A percentile compares a stretch with the other conserved stretches of the same genome.
Evolutionary conservation across 2,888 invertebrate genomes (phyloP).

Genomic region (Scaptomyza polygonia): DNA sequence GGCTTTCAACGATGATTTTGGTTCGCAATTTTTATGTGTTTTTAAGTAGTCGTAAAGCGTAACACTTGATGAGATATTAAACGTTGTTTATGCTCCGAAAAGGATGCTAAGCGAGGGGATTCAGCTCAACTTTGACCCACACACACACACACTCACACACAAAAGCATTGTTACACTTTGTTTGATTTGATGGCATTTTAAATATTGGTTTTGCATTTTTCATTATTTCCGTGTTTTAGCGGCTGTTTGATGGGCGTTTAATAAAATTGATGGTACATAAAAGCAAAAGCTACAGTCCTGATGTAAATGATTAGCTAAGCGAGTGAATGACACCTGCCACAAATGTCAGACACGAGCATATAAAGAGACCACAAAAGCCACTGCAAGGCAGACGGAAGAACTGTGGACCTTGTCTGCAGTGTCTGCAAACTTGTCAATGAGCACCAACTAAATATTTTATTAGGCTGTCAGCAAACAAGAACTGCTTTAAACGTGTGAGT

Average conservation of each 20-base stretch:
- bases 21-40: slow-evolving; percentile 78
- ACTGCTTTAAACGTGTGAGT: slow-evolving; percentile 6
- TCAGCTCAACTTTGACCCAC: slow-evolving; percentile 9
- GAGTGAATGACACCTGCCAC: slow-evolving; percentile 64
- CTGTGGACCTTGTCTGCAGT: slow-evolving; percentile 58
- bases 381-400: slow-evolving; percentile 7
- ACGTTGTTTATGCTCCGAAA: slow-evolving; percentile 70
- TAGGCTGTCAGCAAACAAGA: slow-evolving; percentile 70
- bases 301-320: slow-evolving; percentile 57
- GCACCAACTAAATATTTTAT: slow-evolving; percentile 82
- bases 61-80: slow-evolving; percentile 83
- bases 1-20: slow-evolving; percentile 77
- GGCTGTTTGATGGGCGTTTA: slow-evolving; percentile 57
- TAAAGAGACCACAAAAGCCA: slow-evolving; percentile 64
- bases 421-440: slow-evolving; percentile 81
- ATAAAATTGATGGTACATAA: slow-evolving; percentile 63
- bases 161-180: slow-evolving; percentile 66
- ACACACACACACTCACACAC: slow-evolving; percentile 26
- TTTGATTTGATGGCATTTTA: slow-evolving; percentile 75
- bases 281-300: slow-evolving; percentile 11
- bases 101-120: slow-evolving; percentile 19
- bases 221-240: slow-evolving; percentile 53
- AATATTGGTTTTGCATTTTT: slow-evolving; percentile 78
- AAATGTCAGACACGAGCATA: slow-evolving; percentile 52
- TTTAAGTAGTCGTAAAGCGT: slow-evolving; percentile 83